Conservation (phyloP, 2,113 vertebrate species). For the Micronycteris hirsuta region DNA sequence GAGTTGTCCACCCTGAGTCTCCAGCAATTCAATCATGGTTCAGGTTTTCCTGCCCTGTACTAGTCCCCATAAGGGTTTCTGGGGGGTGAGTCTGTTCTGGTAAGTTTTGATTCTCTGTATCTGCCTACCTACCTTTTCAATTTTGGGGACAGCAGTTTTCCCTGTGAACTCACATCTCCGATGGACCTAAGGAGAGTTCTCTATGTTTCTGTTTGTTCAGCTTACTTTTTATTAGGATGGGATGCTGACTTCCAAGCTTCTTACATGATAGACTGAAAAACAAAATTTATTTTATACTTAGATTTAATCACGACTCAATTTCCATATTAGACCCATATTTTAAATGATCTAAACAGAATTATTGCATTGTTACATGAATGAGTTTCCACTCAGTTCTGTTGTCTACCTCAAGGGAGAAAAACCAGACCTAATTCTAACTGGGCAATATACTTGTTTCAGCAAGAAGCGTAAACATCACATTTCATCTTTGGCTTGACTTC, state of each 20-base stretch:
- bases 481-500: background rate
- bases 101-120: background rate
- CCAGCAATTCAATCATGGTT: background rate
- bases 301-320: background rate
- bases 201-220: background rate
- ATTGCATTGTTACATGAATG: background rate
- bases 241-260: background rate
- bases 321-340: background rate
- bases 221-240: background rate
- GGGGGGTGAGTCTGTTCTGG: background rate
- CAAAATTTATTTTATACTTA: background rate
- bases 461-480: background rate
- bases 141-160: background rate
- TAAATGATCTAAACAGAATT: background rate
- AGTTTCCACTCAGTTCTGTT: background rate
- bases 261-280: background rate
- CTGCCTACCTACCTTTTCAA: background rate
- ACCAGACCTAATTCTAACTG: background rate
- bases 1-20: background rate
- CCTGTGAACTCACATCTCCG: background rate
- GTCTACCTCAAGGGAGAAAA: background rate
- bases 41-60: background rate
- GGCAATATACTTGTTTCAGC: background rate
- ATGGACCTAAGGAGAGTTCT: background rate
- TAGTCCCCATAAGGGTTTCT: background rate